phyloP scores from a whole-genome alignment of 2,888 invertebrate species.

The Sphaeridia pumilis region DNA sequence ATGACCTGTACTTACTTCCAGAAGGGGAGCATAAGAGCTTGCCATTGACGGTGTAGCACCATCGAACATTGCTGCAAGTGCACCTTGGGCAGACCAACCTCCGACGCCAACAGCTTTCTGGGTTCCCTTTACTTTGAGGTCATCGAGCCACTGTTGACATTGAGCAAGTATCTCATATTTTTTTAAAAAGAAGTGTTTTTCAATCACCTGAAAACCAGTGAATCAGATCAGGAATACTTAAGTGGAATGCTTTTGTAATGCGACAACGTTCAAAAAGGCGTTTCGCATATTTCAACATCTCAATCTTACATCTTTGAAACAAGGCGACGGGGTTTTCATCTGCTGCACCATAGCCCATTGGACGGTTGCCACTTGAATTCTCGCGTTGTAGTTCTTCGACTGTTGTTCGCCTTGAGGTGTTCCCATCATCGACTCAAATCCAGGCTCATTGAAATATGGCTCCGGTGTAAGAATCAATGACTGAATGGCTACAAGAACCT shows the following conservation, averaged over 20 bases:
- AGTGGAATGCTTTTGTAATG: background rate
- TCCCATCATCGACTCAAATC: slow-evolving; percentile 79
- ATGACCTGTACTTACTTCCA: too few species aligned
- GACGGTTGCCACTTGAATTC: slow-evolving; percentile 81
- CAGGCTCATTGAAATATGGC: slow-evolving; percentile 91
- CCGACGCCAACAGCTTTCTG: too few species aligned
- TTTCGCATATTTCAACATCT: background rate
- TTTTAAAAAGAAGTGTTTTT: slow-evolving; percentile 89
- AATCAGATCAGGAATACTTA: background rate
- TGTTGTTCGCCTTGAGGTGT: slow-evolving; percentile 78
- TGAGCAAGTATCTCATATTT: slow-evolving; percentile 78
- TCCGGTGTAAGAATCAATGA: slow-evolving; percentile 82
- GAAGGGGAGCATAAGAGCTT: too few species aligned
- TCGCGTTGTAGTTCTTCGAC: slow-evolving; percentile 87
- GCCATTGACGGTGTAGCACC: too few species aligned
- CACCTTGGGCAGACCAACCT: too few species aligned
- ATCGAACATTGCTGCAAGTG: too few species aligned
- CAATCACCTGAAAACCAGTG: slow-evolving; percentile 68
- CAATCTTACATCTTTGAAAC: slow-evolving; percentile 69
- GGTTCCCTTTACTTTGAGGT: too few species aligned
- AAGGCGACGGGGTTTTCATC: slow-evolving; percentile 74
- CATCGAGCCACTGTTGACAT: slow-evolving; percentile 79
- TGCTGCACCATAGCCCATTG: slow-evolving; percentile 96
- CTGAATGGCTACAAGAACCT: slow-evolving; percentile 86
- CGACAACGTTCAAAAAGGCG: background rate